Evolutionary conservation across 2,113 vertebrate genomes (phyloP).

Genomic region (Corythornis madagascariensis): DNA sequence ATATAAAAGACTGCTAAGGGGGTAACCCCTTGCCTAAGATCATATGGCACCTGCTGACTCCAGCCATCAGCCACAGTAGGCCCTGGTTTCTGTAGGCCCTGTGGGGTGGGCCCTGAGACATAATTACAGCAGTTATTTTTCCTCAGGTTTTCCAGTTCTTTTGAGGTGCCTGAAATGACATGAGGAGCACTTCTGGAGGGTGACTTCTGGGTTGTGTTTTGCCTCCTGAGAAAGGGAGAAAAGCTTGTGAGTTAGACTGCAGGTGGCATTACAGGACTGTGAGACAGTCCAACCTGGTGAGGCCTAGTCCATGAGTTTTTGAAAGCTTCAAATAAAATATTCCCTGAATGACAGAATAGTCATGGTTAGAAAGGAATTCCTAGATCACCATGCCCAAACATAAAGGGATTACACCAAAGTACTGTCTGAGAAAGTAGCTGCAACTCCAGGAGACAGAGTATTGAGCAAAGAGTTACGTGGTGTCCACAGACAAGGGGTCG

Average conservation of each 20-base stretch:
- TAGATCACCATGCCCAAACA: no score
- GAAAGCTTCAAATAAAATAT: background rate
- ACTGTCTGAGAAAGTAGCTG: background rate
- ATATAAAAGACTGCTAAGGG: background rate
- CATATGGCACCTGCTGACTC: background rate
- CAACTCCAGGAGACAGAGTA: background rate
- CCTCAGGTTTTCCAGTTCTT: background rate
- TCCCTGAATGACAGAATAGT: background rate
- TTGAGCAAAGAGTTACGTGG: background rate
- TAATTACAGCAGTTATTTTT: background rate
- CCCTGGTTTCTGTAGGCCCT: background rate
- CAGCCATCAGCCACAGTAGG: background rate
- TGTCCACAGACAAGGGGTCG: accelerated
- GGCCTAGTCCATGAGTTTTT: background rate
- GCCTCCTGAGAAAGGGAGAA: background rate
- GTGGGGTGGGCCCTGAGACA: background rate
- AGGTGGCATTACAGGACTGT: background rate
- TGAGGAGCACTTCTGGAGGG: background rate
- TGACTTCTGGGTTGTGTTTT: background rate
- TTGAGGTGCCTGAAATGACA: background rate
- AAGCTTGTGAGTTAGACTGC: background rate
- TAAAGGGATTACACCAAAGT: background rate
- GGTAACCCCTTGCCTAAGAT: background rate
- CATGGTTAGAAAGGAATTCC: no score
- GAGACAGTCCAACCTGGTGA: background rate